Base-by-base conservation (phyloP, 2,888 invertebrate species). In the Syritta pipiens region DNA sequence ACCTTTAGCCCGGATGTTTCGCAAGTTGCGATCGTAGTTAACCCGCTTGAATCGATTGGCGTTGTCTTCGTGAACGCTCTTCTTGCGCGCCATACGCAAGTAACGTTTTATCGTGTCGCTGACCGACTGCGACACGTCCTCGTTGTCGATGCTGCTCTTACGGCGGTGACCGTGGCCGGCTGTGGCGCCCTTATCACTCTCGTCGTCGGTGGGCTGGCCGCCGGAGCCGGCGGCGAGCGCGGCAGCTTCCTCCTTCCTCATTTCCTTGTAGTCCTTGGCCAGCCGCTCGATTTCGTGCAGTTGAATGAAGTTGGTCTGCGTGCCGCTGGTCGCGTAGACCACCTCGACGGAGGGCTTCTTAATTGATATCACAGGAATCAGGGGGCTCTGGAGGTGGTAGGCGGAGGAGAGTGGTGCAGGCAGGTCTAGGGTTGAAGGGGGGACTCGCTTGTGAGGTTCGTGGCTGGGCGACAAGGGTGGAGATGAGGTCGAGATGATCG, bases 61-160 rank as follows among this genome's bases (percentile, higher is more conserved):
- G 82, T 94, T 94, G 1, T 93, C 92, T 86, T 96, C 95, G 49
- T 86, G 85, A 6, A 94, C 93, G 84, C 95, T 95, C 85, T 96
- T 96, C 86, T 96, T 96, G 28, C 96, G 91, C 4, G 95, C 96
- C 96, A 96, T 96, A 67, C 95, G 90, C 51, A 96, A 88, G 87
- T 96, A 96, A 6, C 96, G 90, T 87, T 96, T 96, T 75, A 96
- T 95, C 0, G 95, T 96, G 85, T 96, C 95, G 85, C 95, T 94
- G 20, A 96, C 96, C 0, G 95, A 96, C 77, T 95, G 95, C 0
- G 95, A 95, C 0, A 95, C 93, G 85, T 95, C 95, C 84, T 95
- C 95, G 86, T 95, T 93, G 85, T 95, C 95, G 9, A 95, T 93
- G 85, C 95, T 94, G 83, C 94, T 94, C 83, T 94, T 92, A 44